Evolutionary conservation across 2,888 invertebrate species (phyloP), one percentile per base, ranked within the genome.

Genomic region (Agelastica alni): DNA sequence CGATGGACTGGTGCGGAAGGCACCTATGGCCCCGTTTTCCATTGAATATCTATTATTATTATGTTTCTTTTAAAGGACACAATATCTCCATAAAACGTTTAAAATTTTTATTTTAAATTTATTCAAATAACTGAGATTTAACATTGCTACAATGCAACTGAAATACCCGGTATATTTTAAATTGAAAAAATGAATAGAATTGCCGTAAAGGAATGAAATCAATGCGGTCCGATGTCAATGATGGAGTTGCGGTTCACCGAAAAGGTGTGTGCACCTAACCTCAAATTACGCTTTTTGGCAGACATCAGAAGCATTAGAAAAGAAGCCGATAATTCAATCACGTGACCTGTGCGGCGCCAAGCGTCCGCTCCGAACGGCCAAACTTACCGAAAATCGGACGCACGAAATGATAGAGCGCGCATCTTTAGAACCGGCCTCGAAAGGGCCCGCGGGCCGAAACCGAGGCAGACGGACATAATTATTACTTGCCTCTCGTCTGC

Each of bases 371-470:
- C 36, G 37, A 46, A 36, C 36, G 46, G 20, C 28, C 51, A 7
- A 51, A 42, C 51, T 55, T 45, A 53, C 57, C 60, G 69, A 69
- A 67, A 70, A 71, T 73, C 71, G 66, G 70, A 69, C 63, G 67
- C 49, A 64, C 67, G 64, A 74, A 74, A 75, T 75, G 71, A 75
- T 71, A 75, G 74, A 73, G 74, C 73, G 74, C 73, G 67, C 67
- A 64, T 65, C 57, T 56, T 64, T 37, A 36, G 54, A 44, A 59
- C 48, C 55, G 37, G 52, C 53, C 36, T 45, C 42, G 32, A 31
- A 43, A 17, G 17, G 43, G 36, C 43, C 32, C 63, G 58, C 59
- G 56, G 62, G 62, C 61, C 66, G 63, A 58, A 63, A 65, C 65
- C 68, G 66, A 67, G 64, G 64, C 68, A 64, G 68, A 63, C 69